These are phyloP conservation scores for Lacerta viridis DNA, from an alignment of 2,797 vertebrate species.

Conservation along the genomic window DNA sequence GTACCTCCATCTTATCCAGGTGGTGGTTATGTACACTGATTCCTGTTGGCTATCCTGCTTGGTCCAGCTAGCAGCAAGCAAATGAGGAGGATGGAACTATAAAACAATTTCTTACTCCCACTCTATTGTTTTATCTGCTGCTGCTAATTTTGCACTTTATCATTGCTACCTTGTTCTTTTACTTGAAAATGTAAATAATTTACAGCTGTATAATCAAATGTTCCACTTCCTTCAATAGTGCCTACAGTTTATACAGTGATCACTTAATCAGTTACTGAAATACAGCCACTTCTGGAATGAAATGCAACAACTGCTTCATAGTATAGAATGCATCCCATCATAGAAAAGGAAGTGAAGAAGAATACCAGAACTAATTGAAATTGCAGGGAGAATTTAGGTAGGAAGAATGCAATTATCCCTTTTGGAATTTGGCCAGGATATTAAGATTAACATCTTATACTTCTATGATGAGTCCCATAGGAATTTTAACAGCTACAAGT, in stretches of 20 bases:
- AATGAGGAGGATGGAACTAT: not conserved
- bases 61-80: not conserved
- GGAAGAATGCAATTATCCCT: conserved; percentile 78
- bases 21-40: not conserved
- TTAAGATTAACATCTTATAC: conserved; percentile 68
- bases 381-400: conserved; percentile 79
- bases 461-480: conserved; percentile 70
- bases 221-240: conserved; percentile 58
- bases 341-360: conserved; percentile 77
- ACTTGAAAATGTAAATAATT: conserved; percentile 46
- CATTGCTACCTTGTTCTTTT: conserved; percentile 35
- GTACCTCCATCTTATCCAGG: not conserved
- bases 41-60: not conserved
- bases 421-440: conserved; percentile 76
- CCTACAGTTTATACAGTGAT: conserved; percentile 56
- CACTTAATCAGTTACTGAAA: conserved; percentile 67
- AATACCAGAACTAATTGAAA: conserved; percentile 77
- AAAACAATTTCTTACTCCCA: not conserved
- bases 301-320: conserved; percentile 75
- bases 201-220: conserved; percentile 38
- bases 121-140: conserved; percentile 1
- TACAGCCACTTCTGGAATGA: conserved; percentile 74
- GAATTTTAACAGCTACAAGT: conserved; percentile 73
- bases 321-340: conserved; percentile 42
- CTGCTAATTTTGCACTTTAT: conserved; percentile 36